Evolutionary conservation across 2,113 vertebrate genomes (phyloP), one percentile per base, ranked within the genome.

Genomic region (Sturnira hondurensis): DNA sequence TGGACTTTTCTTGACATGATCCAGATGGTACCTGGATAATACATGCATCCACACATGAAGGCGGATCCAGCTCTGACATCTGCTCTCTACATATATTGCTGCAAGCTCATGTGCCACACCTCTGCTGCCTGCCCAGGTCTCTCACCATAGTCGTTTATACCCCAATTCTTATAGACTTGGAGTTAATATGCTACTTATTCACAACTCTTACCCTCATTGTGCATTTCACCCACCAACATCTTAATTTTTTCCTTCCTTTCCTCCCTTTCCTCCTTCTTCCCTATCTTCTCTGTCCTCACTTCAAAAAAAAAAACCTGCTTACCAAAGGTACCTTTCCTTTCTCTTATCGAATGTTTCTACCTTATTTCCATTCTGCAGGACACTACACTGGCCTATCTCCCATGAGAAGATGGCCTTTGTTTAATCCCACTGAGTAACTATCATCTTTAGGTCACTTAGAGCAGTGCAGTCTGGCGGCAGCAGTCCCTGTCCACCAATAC

Each of bases 31-130:
- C n/a, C 13, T 5, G 45, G 36, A 56, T 10, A 33, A 45, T 36
- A 41, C 2, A 19, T 14, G 67, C 24, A 11, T 26, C 47, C 47
- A 3, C 15, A 9, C 10, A 0, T 9, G 28, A 63, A 56, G 22
- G 19, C 4, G 36, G 36, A 17, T 4, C 3, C 76, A 50, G 8
- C 3, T 74, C 56, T 41, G 28, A 19, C 28, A 14, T 4, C 38
- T 28, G 19, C 56, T 63, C 43, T 16, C 14, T 1, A 10, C 6
- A 4, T 5, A 9, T 2, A 11, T 77, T 33, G 36, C n/a, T 56
- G 22, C 4, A 41, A 28, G 16, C 3, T 43, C 33, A 47, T 7
- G 20, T 0, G 3, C 38, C 2, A 1, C 16, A 43, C 2, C 31
- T 47, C 19, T 38, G 26, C 43, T 70, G 19, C 12, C 67, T 61